Percentiles rank a stretch among this genome's conserved stretches.
phyloP scores from a whole-genome alignment of 2,888 invertebrate species.

The Drosophila mayaguana region DNA sequence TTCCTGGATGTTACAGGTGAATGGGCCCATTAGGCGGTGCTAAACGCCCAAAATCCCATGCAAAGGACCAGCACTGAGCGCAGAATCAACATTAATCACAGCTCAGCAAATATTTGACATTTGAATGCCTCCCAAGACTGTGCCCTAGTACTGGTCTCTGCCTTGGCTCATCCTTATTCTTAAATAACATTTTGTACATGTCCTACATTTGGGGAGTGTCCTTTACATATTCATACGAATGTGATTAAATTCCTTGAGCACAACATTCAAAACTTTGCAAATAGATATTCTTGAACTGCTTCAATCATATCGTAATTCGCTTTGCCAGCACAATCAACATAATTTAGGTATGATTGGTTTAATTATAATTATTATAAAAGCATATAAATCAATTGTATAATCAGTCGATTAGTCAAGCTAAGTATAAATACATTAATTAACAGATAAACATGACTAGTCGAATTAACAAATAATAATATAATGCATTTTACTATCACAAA shows the following conservation, averaged over 20 bases:
- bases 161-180: constrained; percentile 31
- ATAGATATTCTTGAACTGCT: not conserved
- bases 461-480: not conserved
- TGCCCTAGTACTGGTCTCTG: not conserved
- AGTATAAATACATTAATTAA: not conserved
- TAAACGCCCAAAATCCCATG: constrained; percentile 49
- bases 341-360: not conserved
- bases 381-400: too few relatives aligned
- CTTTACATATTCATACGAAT: constrained; percentile 15
- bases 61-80: constrained; percentile 50
- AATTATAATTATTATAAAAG: too few relatives aligned
- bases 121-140: constrained; percentile 48
- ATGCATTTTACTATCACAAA: too few relatives aligned
- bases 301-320: not conserved
- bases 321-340: not conserved
- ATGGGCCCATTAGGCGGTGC: constrained; percentile 43
- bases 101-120: constrained; percentile 81
- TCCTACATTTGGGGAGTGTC: constrained; percentile 1
- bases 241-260: constrained; percentile 1
- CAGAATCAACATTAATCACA: constrained; percentile 81
- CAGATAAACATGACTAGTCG: not conserved
- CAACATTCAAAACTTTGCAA: not conserved
- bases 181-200: constrained; percentile 15
- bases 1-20: constrained; percentile 61
- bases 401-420: not conserved